These are phyloP conservation scores for Butorides virescens DNA, from an alignment of 2,113 vertebrate genomes.

Conservation along the genomic window DNA sequence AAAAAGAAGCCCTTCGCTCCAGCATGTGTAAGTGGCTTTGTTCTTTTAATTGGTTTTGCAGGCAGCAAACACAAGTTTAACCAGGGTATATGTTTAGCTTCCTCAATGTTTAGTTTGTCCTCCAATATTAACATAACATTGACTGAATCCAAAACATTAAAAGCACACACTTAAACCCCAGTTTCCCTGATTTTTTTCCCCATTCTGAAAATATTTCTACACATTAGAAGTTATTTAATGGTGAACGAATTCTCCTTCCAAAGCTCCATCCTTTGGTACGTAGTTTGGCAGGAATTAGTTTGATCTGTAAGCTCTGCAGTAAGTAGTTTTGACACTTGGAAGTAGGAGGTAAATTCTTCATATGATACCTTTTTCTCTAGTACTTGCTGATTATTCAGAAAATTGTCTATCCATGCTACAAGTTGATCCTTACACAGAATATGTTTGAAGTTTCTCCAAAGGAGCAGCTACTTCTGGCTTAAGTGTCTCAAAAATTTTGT, in stretches of 20 bases:
- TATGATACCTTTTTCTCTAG: neutral
- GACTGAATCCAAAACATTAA: neutral
- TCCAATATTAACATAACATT: neutral
- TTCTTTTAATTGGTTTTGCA: neutral
- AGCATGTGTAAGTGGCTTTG: neutral
- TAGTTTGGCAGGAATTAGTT: neutral
- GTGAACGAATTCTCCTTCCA: neutral
- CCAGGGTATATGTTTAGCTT: neutral
- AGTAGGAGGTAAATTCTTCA: neutral
- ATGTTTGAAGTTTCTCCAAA: neutral
- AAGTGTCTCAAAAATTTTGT: neutral
- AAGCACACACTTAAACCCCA: neutral
- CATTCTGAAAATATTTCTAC: neutral
- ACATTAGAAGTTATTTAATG: neutral
- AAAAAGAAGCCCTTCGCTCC: neutral
- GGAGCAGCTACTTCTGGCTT: neutral
- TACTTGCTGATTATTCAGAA: neutral
- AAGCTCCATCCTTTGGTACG: neutral
- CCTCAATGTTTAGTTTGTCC: neutral
- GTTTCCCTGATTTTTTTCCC: neutral
- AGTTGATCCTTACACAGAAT: neutral
- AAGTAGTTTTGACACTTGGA: neutral
- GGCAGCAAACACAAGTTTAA: neutral
- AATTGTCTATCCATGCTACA: accelerated
- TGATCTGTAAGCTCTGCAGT: neutral